Evolutionary conservation across 2,113 vertebrate genomes (phyloP).

Genomic region (Marmota flaviventris): DNA sequence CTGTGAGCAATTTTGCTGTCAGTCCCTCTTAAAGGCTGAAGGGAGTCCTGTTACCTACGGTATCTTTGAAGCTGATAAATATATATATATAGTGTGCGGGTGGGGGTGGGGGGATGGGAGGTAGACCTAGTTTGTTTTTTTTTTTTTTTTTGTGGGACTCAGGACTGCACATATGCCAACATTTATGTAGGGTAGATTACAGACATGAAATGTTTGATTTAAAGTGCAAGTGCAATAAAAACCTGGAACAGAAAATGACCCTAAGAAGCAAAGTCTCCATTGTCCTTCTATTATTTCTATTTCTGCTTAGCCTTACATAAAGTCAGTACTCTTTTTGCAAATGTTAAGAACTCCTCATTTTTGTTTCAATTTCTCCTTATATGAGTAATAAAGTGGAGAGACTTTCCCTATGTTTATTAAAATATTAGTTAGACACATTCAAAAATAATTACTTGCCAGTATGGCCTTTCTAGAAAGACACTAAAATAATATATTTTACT

Average conservation of each 20-base stretch:
- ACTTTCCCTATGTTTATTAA: constrained; percentile 1
- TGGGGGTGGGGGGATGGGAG: too few species aligned
- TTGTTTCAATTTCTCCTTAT: neutral
- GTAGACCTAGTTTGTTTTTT: neutral
- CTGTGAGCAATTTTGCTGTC: neutral
- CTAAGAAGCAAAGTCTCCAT: neutral
- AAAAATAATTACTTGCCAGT: neutral
- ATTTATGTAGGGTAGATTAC: neutral
- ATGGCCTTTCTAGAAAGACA: neutral
- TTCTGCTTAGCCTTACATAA: neutral
- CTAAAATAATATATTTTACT: constrained; percentile 38
- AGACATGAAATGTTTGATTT: neutral
- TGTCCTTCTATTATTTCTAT: neutral
- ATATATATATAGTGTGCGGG: too few species aligned
- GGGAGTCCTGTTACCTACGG: neutral
- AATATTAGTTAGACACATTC: neutral
- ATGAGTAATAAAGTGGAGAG: neutral
- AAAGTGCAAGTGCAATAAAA: neutral
- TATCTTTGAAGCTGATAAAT: neutral
- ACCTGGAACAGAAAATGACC: neutral
- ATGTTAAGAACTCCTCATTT: neutral
- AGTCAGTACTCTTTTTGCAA: neutral
- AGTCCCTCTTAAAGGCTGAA: neutral
- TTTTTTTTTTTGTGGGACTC: neutral
- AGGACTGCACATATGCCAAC: neutral